Base-by-base conservation (phyloP, 2,888 invertebrate genomes). In the Orthosia incerta region DNA sequence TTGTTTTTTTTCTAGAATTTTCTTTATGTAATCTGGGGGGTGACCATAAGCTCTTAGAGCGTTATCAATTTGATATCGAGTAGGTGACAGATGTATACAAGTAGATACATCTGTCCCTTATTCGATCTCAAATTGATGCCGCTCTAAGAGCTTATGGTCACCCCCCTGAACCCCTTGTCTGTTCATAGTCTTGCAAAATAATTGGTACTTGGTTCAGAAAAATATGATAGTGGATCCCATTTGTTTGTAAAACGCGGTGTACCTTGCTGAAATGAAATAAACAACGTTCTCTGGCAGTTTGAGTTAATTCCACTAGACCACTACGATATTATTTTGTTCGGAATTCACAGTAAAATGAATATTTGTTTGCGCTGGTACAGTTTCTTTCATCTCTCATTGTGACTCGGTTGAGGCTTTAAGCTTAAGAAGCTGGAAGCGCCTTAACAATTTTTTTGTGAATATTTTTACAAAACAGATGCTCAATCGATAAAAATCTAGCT, bases 201-300 rank as follows among this genome's bases (percentile, higher is more conserved):
- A 72, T 79, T 72, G 75, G 73, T 57, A 39, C 73, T 76, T 46
- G n/a, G 18, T 59, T 48, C 23, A 70, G 73, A 61, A 72, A 79
- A 72, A 79, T 57, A 79, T 62, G 46, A 79, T 51, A 62, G 79
- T 62, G 56, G n/a, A 46, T 51, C 23, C 48, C 31, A 61, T 72
- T 72, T 72, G 79, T 62, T 79, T 61, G 61, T 48, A 15, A 79
- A 72, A 62, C 18, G 13, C 74, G 20, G 71, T 46, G 46, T 56
- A 61, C 26, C 61, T 57, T 57, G n/a, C 48, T 50, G 79, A 56
- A 79, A 57, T 56, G 26, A 56, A 79, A 61, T 70, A 74, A 78
- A 61, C 50, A 45, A 46, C 4, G 16, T n/a, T 45, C 50, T 45
- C 13, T 13, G 4, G 26, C 55, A n/a, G 55, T 53, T 78, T 61